Base-by-base conservation (phyloP, 2,113 vertebrate species). In the Cariama cristata region DNA sequence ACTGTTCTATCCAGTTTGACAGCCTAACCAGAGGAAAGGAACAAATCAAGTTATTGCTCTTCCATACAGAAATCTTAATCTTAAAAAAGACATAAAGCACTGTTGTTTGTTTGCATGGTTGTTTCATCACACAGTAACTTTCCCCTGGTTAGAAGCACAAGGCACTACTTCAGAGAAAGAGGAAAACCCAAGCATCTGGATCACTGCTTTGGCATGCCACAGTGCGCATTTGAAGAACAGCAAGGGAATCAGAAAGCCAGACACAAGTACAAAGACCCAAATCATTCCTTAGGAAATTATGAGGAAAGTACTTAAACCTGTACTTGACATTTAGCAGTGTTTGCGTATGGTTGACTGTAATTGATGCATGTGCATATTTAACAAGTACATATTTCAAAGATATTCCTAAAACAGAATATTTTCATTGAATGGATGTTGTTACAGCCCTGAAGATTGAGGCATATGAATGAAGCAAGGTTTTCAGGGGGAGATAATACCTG, bases 321-420 rank as follows among this genome's bases (percentile, higher is more conserved):
- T 80, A 83, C 63, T 93, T 95, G 86, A 96, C 68, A 73, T 95
- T 95, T 84, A 91, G 27, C 30, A 91, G n/a, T 44, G 17, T 71
- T 86, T 77, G 53, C 93, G 40, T 86, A 33, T n/a, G 17, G 4
- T 71, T 84, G 82, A 91, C 60, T 84, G 56, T 66, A 95, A 86
- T 33, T 92, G 45, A 40, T 64, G 16, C 35, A 63, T 27, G 27
- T 67, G n/a, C 62, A 63, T 88, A 76, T 83, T 90, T 86, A 90
- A 82, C 0, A 4, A 62, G 33, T 6, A 71, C 12, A 18, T 69
- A 69, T 86, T 80, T 86, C 53, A 90, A 83, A 90, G 40, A 35
- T 45, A 66, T 77, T 93, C 22, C n/a, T 66, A 90, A 90, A 88
- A 66, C 90, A 52, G 76, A 49, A 68, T 73, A 50, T 75, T 88